phyloP scores from a whole-genome alignment of 2,797 vertebrate species.

The Otolemur crassicaudatus region DNA sequence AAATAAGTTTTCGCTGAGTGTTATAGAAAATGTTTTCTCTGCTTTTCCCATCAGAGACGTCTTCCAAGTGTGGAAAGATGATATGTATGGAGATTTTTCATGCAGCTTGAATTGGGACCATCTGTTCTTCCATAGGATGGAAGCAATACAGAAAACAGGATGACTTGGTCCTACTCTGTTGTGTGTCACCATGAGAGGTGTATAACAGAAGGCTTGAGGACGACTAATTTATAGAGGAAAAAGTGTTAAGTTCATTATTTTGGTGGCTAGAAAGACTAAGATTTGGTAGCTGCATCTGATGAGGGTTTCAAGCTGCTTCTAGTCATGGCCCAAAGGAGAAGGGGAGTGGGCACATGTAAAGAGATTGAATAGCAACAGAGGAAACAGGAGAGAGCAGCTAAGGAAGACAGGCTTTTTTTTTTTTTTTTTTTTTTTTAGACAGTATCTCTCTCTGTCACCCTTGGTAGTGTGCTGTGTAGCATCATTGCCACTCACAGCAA shows the following conservation, averaged over 20 bases:
- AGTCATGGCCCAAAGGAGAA: not conserved
- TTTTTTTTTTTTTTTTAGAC: not conserved
- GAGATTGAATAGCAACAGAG: not conserved
- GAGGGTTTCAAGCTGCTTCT: not conserved
- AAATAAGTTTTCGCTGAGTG: conserved; percentile 66
- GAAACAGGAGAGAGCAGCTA: not conserved
- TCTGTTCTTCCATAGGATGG: conserved; percentile 78
- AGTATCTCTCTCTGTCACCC: too few relatives aligned
- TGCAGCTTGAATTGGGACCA: conserved; percentile 73
- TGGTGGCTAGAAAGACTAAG: not conserved
- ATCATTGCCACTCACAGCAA: too few relatives aligned
- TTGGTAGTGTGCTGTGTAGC: too few relatives aligned
- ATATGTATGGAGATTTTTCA: conserved; percentile 38
- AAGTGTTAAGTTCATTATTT: not conserved
- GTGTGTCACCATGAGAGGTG: too few relatives aligned
- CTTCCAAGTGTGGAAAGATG: conserved; percentile 70
- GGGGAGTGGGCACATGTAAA: not conserved
- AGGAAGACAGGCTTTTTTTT: not conserved
- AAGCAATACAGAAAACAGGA: conserved; percentile 78
- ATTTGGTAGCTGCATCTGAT: not conserved
- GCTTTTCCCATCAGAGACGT: not conserved
- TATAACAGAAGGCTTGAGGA: not conserved
- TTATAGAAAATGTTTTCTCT: not conserved
- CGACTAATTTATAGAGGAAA: not conserved
- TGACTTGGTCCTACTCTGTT: conserved; percentile 53